phyloP scores from a whole-genome alignment of 2,113 vertebrate species.

The Illadopsis cleaveri region DNA sequence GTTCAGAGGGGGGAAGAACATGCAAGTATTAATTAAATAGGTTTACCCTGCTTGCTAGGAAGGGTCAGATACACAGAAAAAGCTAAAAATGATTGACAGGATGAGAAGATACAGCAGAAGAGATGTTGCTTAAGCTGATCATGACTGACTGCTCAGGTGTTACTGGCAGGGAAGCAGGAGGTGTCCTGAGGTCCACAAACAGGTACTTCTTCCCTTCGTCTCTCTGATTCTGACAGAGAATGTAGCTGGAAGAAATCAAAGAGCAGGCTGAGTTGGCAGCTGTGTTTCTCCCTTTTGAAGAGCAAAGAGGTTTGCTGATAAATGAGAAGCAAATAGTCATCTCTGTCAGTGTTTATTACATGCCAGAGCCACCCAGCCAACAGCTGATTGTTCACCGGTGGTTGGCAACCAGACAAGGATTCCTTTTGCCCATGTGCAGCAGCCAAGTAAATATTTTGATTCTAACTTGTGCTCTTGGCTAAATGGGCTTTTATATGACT shows the following conservation, averaged over 20 bases:
- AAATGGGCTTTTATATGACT: not conserved
- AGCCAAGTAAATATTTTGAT: constrained; percentile 30
- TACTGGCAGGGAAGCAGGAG: not conserved
- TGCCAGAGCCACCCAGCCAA: not conserved
- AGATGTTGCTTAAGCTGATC: not conserved
- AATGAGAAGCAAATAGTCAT: not conserved
- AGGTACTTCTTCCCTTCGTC: not conserved
- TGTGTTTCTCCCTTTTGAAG: not conserved
- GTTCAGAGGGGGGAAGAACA: not conserved
- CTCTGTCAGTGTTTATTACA: not conserved
- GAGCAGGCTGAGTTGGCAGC: not conserved
- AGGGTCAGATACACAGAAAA: not conserved
- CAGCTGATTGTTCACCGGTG: not conserved
- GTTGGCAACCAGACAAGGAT: not conserved
- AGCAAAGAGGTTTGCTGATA: not conserved
- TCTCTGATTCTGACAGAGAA: not conserved
- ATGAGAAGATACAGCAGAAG: not conserved
- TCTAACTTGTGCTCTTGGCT: not conserved
- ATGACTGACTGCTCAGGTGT: not conserved
- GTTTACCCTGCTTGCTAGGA: not conserved
- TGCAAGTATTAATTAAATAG: not conserved
- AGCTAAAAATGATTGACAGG: not conserved
- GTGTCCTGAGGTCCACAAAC: not conserved
- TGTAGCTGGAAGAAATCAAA: not conserved
- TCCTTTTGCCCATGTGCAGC: not conserved